Percentiles rank a stretch among this genome's conserved stretches.
Conservation (phyloP, 2,888 invertebrate species). For the Platerodrilus igneus region DNA sequence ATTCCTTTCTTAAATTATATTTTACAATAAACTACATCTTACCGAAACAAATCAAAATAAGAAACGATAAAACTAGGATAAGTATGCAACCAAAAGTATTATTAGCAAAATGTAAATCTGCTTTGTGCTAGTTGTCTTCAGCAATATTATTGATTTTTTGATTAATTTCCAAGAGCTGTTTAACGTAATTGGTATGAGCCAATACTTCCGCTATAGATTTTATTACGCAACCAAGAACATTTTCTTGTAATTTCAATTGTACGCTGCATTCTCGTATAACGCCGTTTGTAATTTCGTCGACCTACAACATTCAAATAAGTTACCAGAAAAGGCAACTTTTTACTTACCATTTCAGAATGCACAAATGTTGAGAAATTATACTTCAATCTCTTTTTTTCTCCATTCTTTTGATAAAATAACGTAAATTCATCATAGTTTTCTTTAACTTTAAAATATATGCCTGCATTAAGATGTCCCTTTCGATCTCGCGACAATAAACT, state of each 20-base stretch:
- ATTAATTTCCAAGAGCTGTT: conserved; percentile 75
- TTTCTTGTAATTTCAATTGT: conserved; percentile 64
- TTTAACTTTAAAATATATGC: conserved; percentile 78
- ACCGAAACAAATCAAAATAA: conserved; percentile 5
- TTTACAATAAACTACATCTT: no score
- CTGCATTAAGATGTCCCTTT: conserved; percentile 78
- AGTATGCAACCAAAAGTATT: conserved; percentile 12
- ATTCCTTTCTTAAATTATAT: no score
- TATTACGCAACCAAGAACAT: conserved; percentile 60
- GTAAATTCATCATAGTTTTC: conserved; percentile 61
- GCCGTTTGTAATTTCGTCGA: conserved; percentile 57
- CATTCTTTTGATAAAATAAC: conserved; percentile 69
- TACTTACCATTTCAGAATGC: conserved; percentile 54
- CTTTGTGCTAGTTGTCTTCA: conserved; percentile 60
- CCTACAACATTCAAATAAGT: conserved; percentile 45
- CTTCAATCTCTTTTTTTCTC: conserved; percentile 63
- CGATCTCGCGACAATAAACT: conserved; percentile 77
- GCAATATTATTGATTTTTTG: conserved; percentile 74
- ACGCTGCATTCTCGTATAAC: conserved; percentile 65
- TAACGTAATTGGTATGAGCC: conserved; percentile 66
- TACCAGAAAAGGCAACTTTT: background rate
- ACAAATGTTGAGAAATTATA: conserved; percentile 68
- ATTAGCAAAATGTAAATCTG: conserved; percentile 22
- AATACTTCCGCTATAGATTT: conserved; percentile 63
- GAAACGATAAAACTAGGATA: conserved; percentile 7